phyloP scores from a whole-genome alignment of 1,140 invertebrate genomes.

The Lordiphosa mommai region DNA sequence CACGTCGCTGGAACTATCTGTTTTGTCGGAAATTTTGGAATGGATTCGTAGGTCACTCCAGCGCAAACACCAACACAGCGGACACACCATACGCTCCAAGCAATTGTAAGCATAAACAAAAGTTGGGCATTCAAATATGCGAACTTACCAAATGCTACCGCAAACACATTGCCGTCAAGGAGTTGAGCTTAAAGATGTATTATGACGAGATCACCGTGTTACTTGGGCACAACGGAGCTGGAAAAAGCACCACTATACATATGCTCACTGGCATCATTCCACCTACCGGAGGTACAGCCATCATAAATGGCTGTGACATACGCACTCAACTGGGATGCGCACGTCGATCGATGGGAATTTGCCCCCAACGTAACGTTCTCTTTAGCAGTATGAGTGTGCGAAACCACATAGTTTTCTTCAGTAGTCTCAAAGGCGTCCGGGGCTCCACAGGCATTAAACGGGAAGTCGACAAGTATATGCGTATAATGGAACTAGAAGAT shows the following conservation, averaged over 20 bases:
- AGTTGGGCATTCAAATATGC: slow-evolving; percentile 83
- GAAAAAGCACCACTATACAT: slow-evolving; percentile 88
- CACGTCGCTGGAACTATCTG: slow-evolving; percentile 87
- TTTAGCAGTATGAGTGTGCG: slow-evolving; percentile 94
- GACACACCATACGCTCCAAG: slow-evolving; percentile 12
- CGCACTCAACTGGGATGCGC: slow-evolving; percentile 82
- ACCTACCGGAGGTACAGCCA: slow-evolving; percentile 85
- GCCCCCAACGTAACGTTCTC: slow-evolving; percentile 96
- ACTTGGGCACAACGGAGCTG: slow-evolving; percentile 89
- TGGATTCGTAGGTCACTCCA: not conserved
- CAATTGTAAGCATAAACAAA: slow-evolving; percentile 29
- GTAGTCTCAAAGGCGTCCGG: slow-evolving; percentile 85
- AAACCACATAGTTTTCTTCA: slow-evolving; percentile 94
- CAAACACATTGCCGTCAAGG: slow-evolving; percentile 85
- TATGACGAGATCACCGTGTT: slow-evolving; percentile 85
- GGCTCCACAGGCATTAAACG: slow-evolving; percentile 81
- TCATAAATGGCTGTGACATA: slow-evolving; percentile 86
- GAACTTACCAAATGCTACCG: slow-evolving; percentile 84
- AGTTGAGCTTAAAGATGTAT: slow-evolving; percentile 85
- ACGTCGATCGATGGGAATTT: slow-evolving; percentile 89
- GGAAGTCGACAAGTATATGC: slow-evolving; percentile 83
- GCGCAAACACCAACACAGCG: not conserved
- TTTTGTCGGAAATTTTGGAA: slow-evolving; percentile 82
- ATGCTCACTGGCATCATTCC: slow-evolving; percentile 89
- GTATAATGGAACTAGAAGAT: slow-evolving; percentile 84